Evolutionary conservation across 2,888 invertebrate species (phyloP), one percentile per base, ranked within the genome.

Genomic region (Asteroscopus sphinx): DNA sequence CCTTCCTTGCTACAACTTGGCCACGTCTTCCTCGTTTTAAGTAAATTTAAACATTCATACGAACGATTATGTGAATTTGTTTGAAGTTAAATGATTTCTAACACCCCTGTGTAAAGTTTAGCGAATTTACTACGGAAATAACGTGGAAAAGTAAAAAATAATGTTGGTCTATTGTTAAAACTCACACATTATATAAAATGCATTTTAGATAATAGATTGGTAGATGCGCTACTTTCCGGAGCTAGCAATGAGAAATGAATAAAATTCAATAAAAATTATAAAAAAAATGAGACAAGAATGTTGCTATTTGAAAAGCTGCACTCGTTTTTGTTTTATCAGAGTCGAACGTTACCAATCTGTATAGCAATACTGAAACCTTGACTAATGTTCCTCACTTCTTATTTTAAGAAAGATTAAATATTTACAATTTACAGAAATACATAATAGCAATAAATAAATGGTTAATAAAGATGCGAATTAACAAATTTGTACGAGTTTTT

Each of bases 371-470:
- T 86, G 83, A 87, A 90, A 94, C 91, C 92, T 91, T 93, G 82
- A 93, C 92, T 90, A 88, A 94, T 94, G 94, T 94, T 94, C 94
- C 94, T 94, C n/a, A n/a, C 93, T 92, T 91, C 91, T 94, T 94
- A 81, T 94, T 91, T 94, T 94, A 94, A 94, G 94, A 93, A 92
- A 94, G 91, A 94, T 90, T 90, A 82, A 90, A 93, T 94, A 94
- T 94, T 94, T 95, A 94, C 94, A 93, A 91, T 92, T 87, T 92
- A 94, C 91, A 93, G 85, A 90, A 85, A 86, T 90, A 85, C 83
- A 78, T 82, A 84, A 91, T 94, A 94, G 93, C 93, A 94, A 92
- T 94, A 93, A 92, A 87, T 90, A 89, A 89, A 91, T 89, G 83
- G 83, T 87, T 87, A 86, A 87, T 86, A 85, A 85, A 82, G 83